Evolutionary conservation across 2,797 vertebrate genomes (phyloP).

Genomic region (Takifugu ocellatus): DNA sequence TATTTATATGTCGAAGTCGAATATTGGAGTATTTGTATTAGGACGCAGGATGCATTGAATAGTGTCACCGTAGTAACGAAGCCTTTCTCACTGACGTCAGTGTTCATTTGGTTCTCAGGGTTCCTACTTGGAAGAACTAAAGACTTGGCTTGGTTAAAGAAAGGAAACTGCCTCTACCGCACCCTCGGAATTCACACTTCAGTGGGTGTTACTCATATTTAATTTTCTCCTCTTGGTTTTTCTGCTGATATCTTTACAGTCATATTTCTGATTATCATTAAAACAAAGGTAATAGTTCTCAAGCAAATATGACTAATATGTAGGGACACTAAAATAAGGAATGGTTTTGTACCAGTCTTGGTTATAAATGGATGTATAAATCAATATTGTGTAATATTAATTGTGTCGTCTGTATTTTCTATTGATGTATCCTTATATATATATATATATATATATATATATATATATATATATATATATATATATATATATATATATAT

Average conservation of each 20-base stretch:
- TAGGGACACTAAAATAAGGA: slow-evolving; percentile 62
- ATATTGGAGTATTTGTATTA: slow-evolving; percentile 74
- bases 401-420: slow-evolving; percentile 52
- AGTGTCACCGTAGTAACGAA: slow-evolving; percentile 34
- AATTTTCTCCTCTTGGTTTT: neutral
- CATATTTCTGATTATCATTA: slow-evolving; percentile 9
- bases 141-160: slow-evolving; percentile 15
- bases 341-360: slow-evolving; percentile 59
- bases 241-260: slow-evolving; percentile 9
- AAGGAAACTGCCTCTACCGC: neutral
- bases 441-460: neutral
- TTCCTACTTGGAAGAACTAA: slow-evolving; percentile 55
- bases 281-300: neutral
- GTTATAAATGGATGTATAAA: slow-evolving; percentile 59
- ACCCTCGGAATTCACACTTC: slow-evolving; percentile 3
- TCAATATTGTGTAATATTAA: slow-evolving; percentile 66
- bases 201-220: slow-evolving; percentile 7
- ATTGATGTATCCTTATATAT: slow-evolving; percentile 26
- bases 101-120: slow-evolving; percentile 62
- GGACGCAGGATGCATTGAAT: slow-evolving; percentile 47
- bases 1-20: slow-evolving; percentile 78
- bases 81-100: no score
- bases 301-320: slow-evolving; percentile 16
- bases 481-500: neutral
- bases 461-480: neutral